A percentile compares a stretch with the other conserved stretches of the same genome.
These are phyloP conservation scores for Heliothis peltigera DNA, from an alignment of 2,888 invertebrate genomes.

Conservation along the genomic window DNA sequence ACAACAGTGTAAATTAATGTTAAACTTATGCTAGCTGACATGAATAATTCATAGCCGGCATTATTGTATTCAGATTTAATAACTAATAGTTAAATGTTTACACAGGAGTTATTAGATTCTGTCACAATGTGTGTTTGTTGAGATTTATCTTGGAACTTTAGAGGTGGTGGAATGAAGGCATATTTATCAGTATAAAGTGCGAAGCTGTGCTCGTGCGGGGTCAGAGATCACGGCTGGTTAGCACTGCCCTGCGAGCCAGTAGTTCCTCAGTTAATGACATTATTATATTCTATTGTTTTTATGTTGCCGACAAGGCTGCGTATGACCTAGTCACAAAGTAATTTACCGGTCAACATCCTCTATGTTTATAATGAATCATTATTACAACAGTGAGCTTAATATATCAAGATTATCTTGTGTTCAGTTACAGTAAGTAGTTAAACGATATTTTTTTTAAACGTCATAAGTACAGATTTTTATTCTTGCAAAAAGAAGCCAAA, in stretches of 20 bases:
- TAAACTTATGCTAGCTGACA: slow-evolving; percentile 1
- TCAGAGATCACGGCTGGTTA: slow-evolving; percentile 31
- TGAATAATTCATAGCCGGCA: slow-evolving; percentile 11
- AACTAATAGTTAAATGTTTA: slow-evolving; percentile 23
- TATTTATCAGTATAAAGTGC: slow-evolving; percentile 33
- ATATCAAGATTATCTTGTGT: not conserved
- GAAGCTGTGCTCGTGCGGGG: slow-evolving; percentile 36
- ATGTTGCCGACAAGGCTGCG: no score
- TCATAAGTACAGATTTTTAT: no score
- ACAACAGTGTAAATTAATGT: not conserved
- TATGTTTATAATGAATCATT: not conserved
- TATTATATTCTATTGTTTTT: no score
- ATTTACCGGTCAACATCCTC: not conserved
- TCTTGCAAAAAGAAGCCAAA: no score
- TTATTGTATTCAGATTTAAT: slow-evolving; percentile 15
- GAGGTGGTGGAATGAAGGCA: not conserved
- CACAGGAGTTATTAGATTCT: slow-evolving; percentile 24
- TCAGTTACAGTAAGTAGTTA: not conserved
- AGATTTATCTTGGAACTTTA: slow-evolving; percentile 25
- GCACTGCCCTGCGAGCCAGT: slow-evolving; percentile 1
- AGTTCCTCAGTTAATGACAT: not conserved
- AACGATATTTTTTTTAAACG: no score
- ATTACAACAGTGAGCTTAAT: not conserved
- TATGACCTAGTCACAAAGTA: not conserved
- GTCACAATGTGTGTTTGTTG: slow-evolving; percentile 9